Evolutionary conservation across 2,797 vertebrate species (phyloP), one percentile per base, ranked within the genome.

Genomic region (Anguilla anguilla): DNA sequence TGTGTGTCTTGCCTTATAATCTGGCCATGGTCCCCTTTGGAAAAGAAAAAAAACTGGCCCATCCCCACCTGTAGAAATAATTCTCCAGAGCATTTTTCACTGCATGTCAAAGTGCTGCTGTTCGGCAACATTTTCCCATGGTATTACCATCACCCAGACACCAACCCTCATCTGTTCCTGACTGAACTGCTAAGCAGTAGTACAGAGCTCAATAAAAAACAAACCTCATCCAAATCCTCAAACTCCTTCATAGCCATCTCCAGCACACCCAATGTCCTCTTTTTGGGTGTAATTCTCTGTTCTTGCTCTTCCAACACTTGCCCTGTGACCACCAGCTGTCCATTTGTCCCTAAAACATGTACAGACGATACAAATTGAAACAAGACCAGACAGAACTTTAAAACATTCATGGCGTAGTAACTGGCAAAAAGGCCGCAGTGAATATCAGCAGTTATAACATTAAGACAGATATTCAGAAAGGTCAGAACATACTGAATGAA

Each of bases 201-300:
- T 43, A n/a, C 11, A 49, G 19, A 53, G 6, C 39, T 55, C 57
- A 67, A 35, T 85, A 55, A 85, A 85, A 6, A 28, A 89, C 87
- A 86, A 92, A 97, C 96, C 92, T 91, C 92, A 89, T 91, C 94
- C 0, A 92, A 93, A 87, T 91, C 91, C 89, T 96, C 95, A 92
- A 96, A 96, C 89, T 97, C 96, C 49, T 90, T 94, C 0, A 93
- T 90, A 43, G 95, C 96, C 88, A 91, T 89, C 90, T 94, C 93
- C 2, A 97, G 93, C 90, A 96, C 94, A 46, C 95, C 93, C 79
- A 95, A 55, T 77, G 90, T 91, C 4, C 89, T 92, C 88, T 93
- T 94, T 46, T 84, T 87, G 9, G 85, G 84, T 22, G 57, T 83
- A 46, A 88, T 89, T 28, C 83, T 90, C 35, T 74, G 55, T 31